phyloP scores from a whole-genome alignment of 1,140 invertebrate genomes.

The Cepaea nemoralis region DNA sequence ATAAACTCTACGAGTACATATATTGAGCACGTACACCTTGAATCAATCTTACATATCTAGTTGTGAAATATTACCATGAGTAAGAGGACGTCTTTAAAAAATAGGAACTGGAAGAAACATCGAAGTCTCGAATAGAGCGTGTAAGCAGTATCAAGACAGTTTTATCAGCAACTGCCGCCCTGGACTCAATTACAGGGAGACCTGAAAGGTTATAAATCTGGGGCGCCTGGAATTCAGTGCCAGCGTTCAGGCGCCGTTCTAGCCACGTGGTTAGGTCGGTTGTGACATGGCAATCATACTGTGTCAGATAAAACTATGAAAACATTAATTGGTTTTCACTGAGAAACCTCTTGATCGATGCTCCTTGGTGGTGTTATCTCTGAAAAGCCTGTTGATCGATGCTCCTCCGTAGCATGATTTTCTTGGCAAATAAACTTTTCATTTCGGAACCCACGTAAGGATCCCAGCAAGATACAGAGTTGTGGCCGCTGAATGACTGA shows the following conservation, averaged over 20 bases:
- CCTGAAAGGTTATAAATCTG: neutral
- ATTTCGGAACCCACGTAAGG: neutral
- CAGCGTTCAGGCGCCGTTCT: neutral
- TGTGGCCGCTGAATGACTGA: neutral
- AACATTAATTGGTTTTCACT: constrained; percentile 35
- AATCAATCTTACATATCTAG: no score
- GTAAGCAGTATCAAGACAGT: neutral
- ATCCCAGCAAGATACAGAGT: neutral
- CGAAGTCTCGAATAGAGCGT: neutral
- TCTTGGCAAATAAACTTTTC: constrained; percentile 9
- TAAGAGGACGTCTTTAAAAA: no score
- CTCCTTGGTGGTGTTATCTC: neutral
- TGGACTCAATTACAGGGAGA: constrained; percentile 3
- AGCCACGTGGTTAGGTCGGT: neutral
- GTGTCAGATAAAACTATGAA: constrained; percentile 32
- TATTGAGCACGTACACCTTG: no score
- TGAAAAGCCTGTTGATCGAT: constrained; percentile 33
- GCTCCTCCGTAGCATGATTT: neutral
- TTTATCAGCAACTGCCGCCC: constrained; percentile 1
- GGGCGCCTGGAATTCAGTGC: neutral
- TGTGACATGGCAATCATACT: constrained; percentile 27
- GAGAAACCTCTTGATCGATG: constrained; percentile 23
- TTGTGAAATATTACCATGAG: no score
- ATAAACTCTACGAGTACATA: no score
- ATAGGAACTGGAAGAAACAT: neutral